These are phyloP conservation scores for Lasiurus cinereus DNA, from an alignment of 2,113 vertebrate species.

Conservation along the genomic window DNA sequence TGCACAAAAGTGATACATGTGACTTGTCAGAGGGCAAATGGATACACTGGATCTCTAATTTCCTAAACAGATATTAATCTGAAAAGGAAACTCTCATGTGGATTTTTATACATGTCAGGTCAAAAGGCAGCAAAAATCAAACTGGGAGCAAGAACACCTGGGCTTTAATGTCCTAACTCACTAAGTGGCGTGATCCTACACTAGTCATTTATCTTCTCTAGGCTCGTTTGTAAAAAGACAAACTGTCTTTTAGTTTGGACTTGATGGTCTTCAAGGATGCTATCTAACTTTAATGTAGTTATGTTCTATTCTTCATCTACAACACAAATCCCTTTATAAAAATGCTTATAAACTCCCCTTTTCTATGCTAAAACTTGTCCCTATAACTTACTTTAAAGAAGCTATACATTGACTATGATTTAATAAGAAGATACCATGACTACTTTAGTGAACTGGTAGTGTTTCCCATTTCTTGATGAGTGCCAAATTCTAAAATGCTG, in stretches of 20 bases:
- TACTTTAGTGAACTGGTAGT: background rate
- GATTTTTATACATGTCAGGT: constrained; percentile 52
- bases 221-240: background rate
- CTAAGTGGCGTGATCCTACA: background rate
- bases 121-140: constrained; percentile 54
- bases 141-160: background rate
- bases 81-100: constrained; percentile 21
- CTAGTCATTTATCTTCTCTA: background rate
- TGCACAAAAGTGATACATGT: constrained; percentile 20
- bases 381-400: constrained; percentile 48
- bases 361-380: constrained; percentile 17
- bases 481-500: constrained; percentile 36
- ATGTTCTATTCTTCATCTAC: constrained; percentile 27
- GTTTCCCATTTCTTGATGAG: constrained; percentile 11
- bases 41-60: background rate
- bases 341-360: background rate
- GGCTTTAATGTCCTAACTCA: constrained; percentile 23
- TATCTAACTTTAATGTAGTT: background rate
- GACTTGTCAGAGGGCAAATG: constrained; percentile 10
- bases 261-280: background rate
- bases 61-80: constrained; percentile 36
- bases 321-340: constrained; percentile 26
- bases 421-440: background rate
- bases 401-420: constrained; percentile 18
- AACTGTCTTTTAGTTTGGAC: background rate